phyloP scores from a whole-genome alignment of 2,888 invertebrate genomes.

The Melolontha melolontha region DNA sequence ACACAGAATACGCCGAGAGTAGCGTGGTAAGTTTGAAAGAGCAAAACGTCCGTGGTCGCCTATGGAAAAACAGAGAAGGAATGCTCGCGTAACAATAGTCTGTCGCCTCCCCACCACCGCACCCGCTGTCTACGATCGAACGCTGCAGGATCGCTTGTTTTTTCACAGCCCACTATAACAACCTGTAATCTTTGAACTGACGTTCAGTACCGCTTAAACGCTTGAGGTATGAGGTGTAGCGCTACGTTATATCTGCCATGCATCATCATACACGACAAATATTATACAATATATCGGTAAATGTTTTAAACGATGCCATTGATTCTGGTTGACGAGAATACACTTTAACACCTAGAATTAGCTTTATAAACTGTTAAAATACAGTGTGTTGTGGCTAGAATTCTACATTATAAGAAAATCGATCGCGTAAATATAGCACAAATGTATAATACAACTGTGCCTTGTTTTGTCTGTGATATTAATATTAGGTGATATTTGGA shows the following conservation, averaged over 20 bases:
- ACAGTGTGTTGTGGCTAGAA: constrained; percentile 7
- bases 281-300: constrained; percentile 47
- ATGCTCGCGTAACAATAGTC: constrained; percentile 55
- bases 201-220: constrained; percentile 50
- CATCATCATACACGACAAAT: constrained; percentile 50
- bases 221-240: constrained; percentile 42
- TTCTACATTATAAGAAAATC: constrained; percentile 13
- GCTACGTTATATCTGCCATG: constrained; percentile 48
- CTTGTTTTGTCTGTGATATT: constrained; percentile 45
- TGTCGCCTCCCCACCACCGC: constrained; percentile 52
- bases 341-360: no score
- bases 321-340: constrained; percentile 39
- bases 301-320: constrained; percentile 50
- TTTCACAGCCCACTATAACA: constrained; percentile 64
- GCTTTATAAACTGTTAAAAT: no score
- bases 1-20: neutral
- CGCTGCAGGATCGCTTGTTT: constrained; percentile 58
- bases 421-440: constrained; percentile 22
- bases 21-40: neutral
- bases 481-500: constrained; percentile 21
- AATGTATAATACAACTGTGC: constrained; percentile 32
- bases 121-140: constrained; percentile 53
- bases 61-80: constrained; percentile 19
- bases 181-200: constrained; percentile 61
- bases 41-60: neutral